Evolutionary conservation across 2,888 invertebrate genomes (phyloP).

Genomic region (Leptopilina drosophilae): DNA sequence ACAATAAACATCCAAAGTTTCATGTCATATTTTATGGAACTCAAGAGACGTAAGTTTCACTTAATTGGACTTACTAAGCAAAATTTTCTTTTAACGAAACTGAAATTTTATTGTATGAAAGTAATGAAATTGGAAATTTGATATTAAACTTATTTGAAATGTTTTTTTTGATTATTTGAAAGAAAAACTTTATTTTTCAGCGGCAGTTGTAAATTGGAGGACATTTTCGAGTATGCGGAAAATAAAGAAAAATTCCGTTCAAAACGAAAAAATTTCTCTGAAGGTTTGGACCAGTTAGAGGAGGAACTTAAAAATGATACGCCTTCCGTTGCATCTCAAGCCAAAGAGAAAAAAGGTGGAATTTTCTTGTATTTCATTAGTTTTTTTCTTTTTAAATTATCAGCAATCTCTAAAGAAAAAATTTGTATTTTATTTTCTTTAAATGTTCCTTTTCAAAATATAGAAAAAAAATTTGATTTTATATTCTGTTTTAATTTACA

Average conservation of each 20-base stretch:
- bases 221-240: constrained; percentile 89
- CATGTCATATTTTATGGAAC: constrained; percentile 96
- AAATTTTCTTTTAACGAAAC: too few relatives aligned
- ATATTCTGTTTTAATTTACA: constrained; percentile 36
- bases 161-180: background rate
- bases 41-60: constrained; percentile 89
- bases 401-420: too few relatives aligned
- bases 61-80: background rate
- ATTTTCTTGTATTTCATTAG: constrained; percentile 31
- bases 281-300: constrained; percentile 93
- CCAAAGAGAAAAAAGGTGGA: constrained; percentile 45
- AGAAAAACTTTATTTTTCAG: constrained; percentile 68
- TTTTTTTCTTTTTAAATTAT: constrained; percentile 1
- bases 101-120: background rate
- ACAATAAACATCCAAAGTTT: constrained; percentile 84
- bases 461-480: background rate
- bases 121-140: background rate
- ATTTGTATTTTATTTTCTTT: background rate
- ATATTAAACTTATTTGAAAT: background rate
- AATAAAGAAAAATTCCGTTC: constrained; percentile 87
- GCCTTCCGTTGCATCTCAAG: constrained; percentile 45
- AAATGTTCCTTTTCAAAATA: too few relatives aligned
- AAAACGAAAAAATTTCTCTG: constrained; percentile 90
- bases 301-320: constrained; percentile 82
- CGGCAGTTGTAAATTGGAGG: constrained; percentile 88